phyloP scores from a whole-genome alignment of 2,888 invertebrate genomes.

The Glaucopsyche alexis region DNA sequence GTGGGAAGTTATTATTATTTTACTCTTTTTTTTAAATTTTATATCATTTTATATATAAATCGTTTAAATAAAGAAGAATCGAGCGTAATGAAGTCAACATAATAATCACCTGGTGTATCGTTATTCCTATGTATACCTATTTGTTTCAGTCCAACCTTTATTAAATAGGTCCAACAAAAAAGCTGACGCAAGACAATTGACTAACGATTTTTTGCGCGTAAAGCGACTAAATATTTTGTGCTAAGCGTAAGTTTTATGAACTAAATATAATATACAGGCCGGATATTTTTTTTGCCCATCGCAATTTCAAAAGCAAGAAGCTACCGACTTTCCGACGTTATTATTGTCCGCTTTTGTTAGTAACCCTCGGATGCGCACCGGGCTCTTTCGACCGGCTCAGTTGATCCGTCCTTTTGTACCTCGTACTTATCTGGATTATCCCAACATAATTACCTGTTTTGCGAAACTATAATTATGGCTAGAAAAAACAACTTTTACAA shows the following conservation, averaged over 20 bases:
- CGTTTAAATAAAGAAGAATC: too few relatives aligned
- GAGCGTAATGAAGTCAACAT: too few relatives aligned
- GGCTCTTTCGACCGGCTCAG: slow-evolving; percentile 52
- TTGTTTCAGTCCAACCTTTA: background rate
- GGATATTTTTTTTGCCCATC: slow-evolving; percentile 56
- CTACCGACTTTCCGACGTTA: slow-evolving; percentile 77
- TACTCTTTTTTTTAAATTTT: too few relatives aligned
- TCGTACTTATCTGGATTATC: slow-evolving; percentile 68
- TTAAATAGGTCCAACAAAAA: background rate
- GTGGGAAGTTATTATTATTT: too few relatives aligned
- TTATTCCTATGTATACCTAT: too few relatives aligned
- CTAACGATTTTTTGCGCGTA: background rate
- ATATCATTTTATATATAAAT: too few relatives aligned
- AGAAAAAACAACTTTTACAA: slow-evolving; percentile 58
- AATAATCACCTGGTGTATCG: too few relatives aligned
- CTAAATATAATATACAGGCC: slow-evolving; percentile 41
- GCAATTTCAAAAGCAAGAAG: slow-evolving; percentile 72
- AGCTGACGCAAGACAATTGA: background rate
- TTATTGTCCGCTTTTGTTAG: slow-evolving; percentile 66
- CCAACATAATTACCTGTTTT: slow-evolving; percentile 73
- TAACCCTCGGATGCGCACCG: slow-evolving; percentile 60
- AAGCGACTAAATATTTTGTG: slow-evolving; percentile 2
- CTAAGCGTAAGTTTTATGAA: slow-evolving; percentile 34
- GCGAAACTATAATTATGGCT: slow-evolving; percentile 61
- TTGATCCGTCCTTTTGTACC: slow-evolving; percentile 62